Evolutionary conservation across 2,888 invertebrate species (phyloP).

Genomic region (Drosophila silvestris): DNA sequence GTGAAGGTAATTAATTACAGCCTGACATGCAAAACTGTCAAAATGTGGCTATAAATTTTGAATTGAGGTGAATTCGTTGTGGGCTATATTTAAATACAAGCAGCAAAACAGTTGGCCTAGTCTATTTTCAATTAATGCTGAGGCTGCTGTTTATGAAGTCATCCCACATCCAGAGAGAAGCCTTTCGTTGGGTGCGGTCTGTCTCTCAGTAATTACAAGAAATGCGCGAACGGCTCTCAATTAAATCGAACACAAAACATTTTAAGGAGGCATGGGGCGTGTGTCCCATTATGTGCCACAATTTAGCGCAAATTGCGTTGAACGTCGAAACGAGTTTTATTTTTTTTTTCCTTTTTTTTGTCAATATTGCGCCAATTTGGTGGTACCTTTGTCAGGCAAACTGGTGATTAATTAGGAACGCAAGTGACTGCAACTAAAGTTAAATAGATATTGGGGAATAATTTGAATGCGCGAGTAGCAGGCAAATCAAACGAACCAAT

Average conservation of each 20-base stretch:
- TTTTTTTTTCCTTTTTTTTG: background rate
- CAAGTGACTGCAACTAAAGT: slow-evolving; percentile 72
- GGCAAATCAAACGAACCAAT: slow-evolving; percentile 55
- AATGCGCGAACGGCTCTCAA: slow-evolving; percentile 51
- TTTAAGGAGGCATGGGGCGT: background rate
- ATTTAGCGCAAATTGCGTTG: slow-evolving; percentile 18
- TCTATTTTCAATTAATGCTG: slow-evolving; percentile 64
- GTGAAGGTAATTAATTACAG: slow-evolving; percentile 68
- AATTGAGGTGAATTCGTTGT: slow-evolving; percentile 37
- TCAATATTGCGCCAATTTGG: slow-evolving; percentile 39
- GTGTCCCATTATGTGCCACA: slow-evolving; percentile 11
- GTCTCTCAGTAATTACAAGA: slow-evolving; percentile 57
- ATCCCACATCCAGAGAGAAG: slow-evolving; percentile 52
- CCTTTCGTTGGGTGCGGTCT: slow-evolving; percentile 39
- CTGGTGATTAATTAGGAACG: slow-evolving; percentile 75
- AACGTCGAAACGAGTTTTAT: background rate
- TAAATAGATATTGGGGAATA: slow-evolving; percentile 75
- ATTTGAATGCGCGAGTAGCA: slow-evolving; percentile 63
- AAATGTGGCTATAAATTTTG: slow-evolving; percentile 55
- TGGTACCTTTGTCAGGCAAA: slow-evolving; percentile 35
- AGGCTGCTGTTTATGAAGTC: slow-evolving; percentile 50
- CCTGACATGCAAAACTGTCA: slow-evolving; percentile 71
- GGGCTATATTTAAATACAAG: slow-evolving; percentile 35
- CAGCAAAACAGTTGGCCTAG: slow-evolving; percentile 23
- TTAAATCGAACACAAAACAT: slow-evolving; percentile 43